phyloP scores from a whole-genome alignment of 2,113 vertebrate species.

The Bos javanicus region DNA sequence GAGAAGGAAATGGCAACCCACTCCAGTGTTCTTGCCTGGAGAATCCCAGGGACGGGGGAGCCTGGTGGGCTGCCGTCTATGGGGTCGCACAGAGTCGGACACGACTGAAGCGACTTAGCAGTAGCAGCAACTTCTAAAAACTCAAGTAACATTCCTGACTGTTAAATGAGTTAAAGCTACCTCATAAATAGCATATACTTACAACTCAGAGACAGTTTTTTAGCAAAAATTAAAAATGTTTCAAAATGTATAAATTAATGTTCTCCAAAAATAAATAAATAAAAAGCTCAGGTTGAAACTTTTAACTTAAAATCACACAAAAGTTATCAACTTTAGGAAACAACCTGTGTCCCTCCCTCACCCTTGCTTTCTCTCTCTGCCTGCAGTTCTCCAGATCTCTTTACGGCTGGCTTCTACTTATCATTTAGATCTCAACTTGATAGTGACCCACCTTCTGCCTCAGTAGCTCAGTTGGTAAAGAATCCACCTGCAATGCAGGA shows the following conservation, averaged over 20 bases:
- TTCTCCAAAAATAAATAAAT: not conserved
- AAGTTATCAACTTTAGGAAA: not conserved
- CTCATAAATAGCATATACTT: not conserved
- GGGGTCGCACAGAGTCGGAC: no score
- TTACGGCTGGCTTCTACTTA: not conserved
- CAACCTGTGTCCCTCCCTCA: not conserved
- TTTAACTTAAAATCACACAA: constrained; percentile 29
- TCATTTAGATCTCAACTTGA: not conserved
- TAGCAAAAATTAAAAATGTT: not conserved
- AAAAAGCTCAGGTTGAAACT: not conserved
- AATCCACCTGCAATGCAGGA: not conserved
- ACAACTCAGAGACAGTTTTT: constrained; percentile 2
- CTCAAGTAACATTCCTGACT: not conserved
- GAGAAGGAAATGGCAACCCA: no score
- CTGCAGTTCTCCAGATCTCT: not conserved
- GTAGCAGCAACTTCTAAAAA: not conserved
- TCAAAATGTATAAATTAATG: not conserved
- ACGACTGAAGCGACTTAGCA: no score
- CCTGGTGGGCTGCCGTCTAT: no score
- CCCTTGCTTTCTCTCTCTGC: not conserved
- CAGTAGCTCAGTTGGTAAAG: not conserved
- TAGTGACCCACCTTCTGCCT: not conserved
- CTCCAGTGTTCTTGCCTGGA: no score
- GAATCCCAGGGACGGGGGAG: no score
- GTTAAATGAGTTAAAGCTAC: not conserved